These are phyloP conservation scores for Gymnocephalus cernua DNA, from an alignment of 2,113 vertebrate genomes.

Conservation along the genomic window DNA sequence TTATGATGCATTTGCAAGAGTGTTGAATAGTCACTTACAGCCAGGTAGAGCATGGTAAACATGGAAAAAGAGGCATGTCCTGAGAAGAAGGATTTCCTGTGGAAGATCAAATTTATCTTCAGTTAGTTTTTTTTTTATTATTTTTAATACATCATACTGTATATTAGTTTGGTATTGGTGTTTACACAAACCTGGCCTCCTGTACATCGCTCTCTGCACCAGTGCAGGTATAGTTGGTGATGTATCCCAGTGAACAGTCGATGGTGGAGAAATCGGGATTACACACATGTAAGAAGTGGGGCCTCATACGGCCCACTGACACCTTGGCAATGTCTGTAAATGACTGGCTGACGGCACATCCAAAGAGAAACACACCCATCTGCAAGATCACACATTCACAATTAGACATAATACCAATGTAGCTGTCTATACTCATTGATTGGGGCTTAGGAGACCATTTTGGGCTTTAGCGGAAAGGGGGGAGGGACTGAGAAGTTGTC, in stretches of 20 bases:
- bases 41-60: conserved; percentile 98
- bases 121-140: not conserved
- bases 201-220: conserved; percentile 88
- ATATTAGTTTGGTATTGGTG: no score
- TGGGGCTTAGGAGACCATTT: no score
- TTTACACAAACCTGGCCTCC: conserved; percentile 91
- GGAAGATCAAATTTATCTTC: not conserved
- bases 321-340: conserved; percentile 99
- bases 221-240: conserved; percentile 90
- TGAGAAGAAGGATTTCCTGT: conserved; percentile 99
- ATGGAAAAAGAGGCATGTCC: conserved; percentile 98
- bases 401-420: not conserved
- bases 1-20: not conserved
- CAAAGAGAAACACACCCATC: conserved; percentile 96
- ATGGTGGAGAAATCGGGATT: conserved; percentile 88
- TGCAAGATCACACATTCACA: conserved; percentile 53
- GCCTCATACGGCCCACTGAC: conserved; percentile 96
- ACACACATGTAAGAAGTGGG: conserved; percentile 94
- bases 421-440: not conserved
- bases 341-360: conserved; percentile 97
- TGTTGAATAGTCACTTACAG: conserved; percentile 88
- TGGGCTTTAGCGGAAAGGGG: no score
- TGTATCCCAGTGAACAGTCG: conserved; percentile 92
- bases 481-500: no score
- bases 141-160: not conserved